Conservation (phyloP, 2,113 vertebrate species). For the Syngnathus scovelli region DNA sequence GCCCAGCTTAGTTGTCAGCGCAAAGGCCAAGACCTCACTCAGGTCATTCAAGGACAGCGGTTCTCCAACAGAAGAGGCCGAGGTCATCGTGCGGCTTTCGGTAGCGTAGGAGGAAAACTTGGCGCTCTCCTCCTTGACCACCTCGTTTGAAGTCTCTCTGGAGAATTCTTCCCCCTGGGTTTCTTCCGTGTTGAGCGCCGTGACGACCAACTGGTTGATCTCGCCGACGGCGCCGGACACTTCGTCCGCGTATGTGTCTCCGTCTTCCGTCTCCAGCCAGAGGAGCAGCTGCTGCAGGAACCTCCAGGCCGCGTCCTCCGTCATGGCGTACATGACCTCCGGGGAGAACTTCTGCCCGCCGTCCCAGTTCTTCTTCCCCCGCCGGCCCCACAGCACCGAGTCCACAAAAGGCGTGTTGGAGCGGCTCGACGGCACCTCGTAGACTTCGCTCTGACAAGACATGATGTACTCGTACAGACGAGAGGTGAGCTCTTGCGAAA, state of each 20-base stretch:
- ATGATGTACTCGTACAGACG: slow-evolving; percentile 8
- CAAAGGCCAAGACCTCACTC: not conserved
- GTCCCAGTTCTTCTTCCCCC: slow-evolving; percentile 4
- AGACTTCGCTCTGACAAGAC: slow-evolving; percentile 1
- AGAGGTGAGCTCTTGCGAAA: slow-evolving; percentile 1
- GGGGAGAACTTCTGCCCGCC: slow-evolving; percentile 6
- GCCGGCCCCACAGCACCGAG: slow-evolving; percentile 4
- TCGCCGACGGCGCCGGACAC: slow-evolving; percentile 1
- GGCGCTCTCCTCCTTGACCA: not conserved
- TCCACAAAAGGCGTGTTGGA: slow-evolving; percentile 2
- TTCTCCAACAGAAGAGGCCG: not conserved
- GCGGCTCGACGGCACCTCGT: slow-evolving; percentile 7
- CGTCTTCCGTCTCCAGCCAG: slow-evolving; percentile 4
- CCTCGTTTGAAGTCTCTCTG: not conserved
- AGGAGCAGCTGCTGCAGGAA: slow-evolving; percentile 2
- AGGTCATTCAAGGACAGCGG: not conserved
- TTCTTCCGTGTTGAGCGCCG: not conserved
- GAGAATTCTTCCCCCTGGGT: not conserved
- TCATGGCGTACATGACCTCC: slow-evolving; percentile 9
- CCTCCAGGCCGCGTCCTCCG: slow-evolving; percentile 4
- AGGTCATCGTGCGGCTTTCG: not conserved
- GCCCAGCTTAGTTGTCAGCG: not conserved
- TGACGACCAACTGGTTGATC: slow-evolving; percentile 8
- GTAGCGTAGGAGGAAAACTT: not conserved
- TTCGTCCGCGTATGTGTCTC: not conserved